These are phyloP conservation scores for Drosophila kuntzei DNA, from an alignment of 2,888 invertebrate species.

Conservation along the genomic window DNA sequence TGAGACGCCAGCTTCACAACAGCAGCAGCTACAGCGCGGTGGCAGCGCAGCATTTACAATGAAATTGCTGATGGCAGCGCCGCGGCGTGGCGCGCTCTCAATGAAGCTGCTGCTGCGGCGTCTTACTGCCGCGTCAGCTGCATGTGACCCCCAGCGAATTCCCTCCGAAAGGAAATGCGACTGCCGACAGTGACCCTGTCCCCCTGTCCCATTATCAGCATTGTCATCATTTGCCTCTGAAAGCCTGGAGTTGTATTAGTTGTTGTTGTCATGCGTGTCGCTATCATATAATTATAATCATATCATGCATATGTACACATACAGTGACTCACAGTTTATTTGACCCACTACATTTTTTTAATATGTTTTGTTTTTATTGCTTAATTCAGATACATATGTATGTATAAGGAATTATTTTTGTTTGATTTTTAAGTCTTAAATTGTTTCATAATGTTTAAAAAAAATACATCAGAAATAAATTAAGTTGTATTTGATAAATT, in stretches of 20 bases:
- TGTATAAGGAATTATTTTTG: too few relatives aligned
- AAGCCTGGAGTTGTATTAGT: slow-evolving; percentile 13
- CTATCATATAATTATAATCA: slow-evolving; percentile 73
- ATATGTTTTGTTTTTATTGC: too few relatives aligned
- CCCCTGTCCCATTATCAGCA: slow-evolving; percentile 54
- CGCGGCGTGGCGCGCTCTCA: slow-evolving; percentile 19
- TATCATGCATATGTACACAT: slow-evolving; percentile 50
- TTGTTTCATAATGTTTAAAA: too few relatives aligned
- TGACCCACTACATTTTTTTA: too few relatives aligned
- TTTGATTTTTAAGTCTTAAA: too few relatives aligned
- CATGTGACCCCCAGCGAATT: slow-evolving; percentile 68
- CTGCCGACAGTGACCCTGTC: slow-evolving; percentile 48
- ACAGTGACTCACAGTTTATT: too few relatives aligned
- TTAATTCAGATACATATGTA: too few relatives aligned
- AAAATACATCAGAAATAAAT: too few relatives aligned
- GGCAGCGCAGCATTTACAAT: slow-evolving; percentile 41
- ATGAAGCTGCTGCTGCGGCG: slow-evolving; percentile 49
- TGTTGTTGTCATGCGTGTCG: slow-evolving; percentile 30
- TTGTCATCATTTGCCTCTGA: slow-evolving; percentile 50
- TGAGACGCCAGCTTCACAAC: slow-evolving; percentile 22
- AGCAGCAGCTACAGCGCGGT: not conserved
- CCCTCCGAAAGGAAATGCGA: slow-evolving; percentile 60
- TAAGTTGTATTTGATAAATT: too few relatives aligned
- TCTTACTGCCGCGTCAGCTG: slow-evolving; percentile 56
- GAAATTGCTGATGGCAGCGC: slow-evolving; percentile 7